Evolutionary conservation across 1,140 invertebrate species (phyloP).

Genomic region (Drosophila repletoides): DNA sequence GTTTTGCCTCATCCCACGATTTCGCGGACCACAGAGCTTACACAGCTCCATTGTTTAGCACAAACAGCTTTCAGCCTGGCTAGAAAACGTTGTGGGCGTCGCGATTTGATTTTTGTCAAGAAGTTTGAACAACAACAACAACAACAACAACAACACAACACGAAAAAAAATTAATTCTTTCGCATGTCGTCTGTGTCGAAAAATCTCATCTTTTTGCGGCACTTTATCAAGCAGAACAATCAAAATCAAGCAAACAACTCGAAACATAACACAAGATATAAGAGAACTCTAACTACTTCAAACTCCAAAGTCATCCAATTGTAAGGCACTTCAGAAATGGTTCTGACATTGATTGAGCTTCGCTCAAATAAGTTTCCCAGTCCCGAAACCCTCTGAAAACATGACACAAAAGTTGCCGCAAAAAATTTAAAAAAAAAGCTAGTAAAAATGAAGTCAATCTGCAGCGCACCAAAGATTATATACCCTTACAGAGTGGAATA

Average conservation of each 20-base stretch:
- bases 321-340: slow-evolving; percentile 58
- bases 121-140: background rate
- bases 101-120: background rate
- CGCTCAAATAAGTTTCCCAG: slow-evolving; percentile 20
- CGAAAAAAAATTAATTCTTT: no score
- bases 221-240: slow-evolving; percentile 67
- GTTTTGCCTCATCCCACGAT: slow-evolving; percentile 55
- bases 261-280: slow-evolving; percentile 17
- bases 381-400: slow-evolving; percentile 1
- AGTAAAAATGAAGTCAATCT: no score
- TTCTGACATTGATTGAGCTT: slow-evolving; percentile 65
- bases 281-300: slow-evolving; percentile 47
- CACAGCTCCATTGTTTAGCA: slow-evolving; percentile 57
- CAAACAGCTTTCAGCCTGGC: slow-evolving; percentile 23
- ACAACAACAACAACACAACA: no score
- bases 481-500: no score
- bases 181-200: slow-evolving; percentile 34
- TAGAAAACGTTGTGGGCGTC: no score
- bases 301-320: slow-evolving; percentile 73
- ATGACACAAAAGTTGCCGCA: slow-evolving; percentile 31
- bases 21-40: slow-evolving; percentile 64
- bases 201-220: slow-evolving; percentile 7
- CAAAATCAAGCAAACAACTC: slow-evolving; percentile 51
- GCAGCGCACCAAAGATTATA: no score
- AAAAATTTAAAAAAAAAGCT: slow-evolving; percentile 3